Conservation (phyloP, 2,797 vertebrate genomes). For the Pseudochirops cupreus region DNA sequence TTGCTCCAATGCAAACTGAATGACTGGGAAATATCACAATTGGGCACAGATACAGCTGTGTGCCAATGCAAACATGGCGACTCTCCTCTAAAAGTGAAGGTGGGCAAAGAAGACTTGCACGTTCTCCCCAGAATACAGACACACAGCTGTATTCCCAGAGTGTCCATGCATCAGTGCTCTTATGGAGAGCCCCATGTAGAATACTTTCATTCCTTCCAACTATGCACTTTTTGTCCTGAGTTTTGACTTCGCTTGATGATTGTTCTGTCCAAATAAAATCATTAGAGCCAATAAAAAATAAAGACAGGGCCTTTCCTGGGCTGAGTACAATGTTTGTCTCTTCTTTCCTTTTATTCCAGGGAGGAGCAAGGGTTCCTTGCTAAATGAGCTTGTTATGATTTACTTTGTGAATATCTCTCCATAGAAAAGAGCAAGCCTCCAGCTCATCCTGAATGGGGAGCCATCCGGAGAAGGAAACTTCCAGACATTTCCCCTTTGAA, state of each 20-base stretch:
- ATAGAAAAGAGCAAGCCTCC: conserved; percentile 73
- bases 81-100: conserved; percentile 4
- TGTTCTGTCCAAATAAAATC: conserved; percentile 60
- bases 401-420: conserved; percentile 58
- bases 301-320: conserved; percentile 55
- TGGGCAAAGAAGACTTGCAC: conserved; percentile 52
- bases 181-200: not conserved
- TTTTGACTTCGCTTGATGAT: conserved; percentile 11
- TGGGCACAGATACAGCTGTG: not conserved
- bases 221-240: conserved; percentile 48
- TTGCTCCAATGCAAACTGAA: not conserved
- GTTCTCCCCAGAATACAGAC: conserved; percentile 38
- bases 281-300: conserved; percentile 56
- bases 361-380: conserved; percentile 46
- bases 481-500: conserved; percentile 84
- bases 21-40: not conserved
- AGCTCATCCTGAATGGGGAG: conserved; percentile 69
- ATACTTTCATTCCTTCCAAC: conserved; percentile 38
- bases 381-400: conserved; percentile 52
- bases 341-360: conserved; percentile 58
- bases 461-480: conserved; percentile 79
- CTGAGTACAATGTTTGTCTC: conserved; percentile 43
- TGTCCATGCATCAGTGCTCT: not conserved
- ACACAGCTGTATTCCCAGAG: conserved; percentile 39
- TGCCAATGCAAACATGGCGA: not conserved